Conservation (phyloP, 2,797 vertebrate species). For the Mormyrus proboscirostris region DNA sequence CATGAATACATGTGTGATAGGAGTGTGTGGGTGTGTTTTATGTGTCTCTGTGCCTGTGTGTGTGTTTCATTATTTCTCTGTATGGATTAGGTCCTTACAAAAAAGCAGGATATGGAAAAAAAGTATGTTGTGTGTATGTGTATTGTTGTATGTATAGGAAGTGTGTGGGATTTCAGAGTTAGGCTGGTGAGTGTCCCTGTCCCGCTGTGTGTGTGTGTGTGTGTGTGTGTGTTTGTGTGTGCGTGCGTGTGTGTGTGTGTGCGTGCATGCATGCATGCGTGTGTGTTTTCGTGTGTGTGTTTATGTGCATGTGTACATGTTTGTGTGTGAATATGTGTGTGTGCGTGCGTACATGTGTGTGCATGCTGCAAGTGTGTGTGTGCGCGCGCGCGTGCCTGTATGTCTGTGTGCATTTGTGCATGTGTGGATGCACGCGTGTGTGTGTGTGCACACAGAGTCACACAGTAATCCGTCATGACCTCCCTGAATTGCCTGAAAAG, state of each 20-base stretch:
- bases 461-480: slow-evolving; percentile 59
- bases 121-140: background rate
- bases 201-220: background rate
- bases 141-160: background rate
- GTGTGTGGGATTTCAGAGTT: background rate
- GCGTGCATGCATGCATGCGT: too few species aligned
- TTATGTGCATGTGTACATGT: background rate
- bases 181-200: slow-evolving; percentile 17
- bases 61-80: slow-evolving; percentile 42
- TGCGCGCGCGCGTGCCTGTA: too few species aligned
- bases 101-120: background rate
- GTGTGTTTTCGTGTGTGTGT: background rate
- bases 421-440: background rate
- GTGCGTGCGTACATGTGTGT: background rate
- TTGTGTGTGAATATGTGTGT: background rate
- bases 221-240: too few species aligned
- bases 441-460: slow-evolving; percentile 33
- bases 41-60: background rate
- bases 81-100: slow-evolving; percentile 14
- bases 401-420: too few species aligned
- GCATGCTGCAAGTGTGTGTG: too few species aligned
- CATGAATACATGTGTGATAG: slow-evolving; percentile 46
- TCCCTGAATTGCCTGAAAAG: slow-evolving; percentile 68
- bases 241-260: background rate
- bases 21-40: slow-evolving; percentile 13